A percentile compares a stretch with the other conserved stretches of the same genome.
Conservation (phyloP, 2,113 vertebrate species). For the Numida meleagris region DNA sequence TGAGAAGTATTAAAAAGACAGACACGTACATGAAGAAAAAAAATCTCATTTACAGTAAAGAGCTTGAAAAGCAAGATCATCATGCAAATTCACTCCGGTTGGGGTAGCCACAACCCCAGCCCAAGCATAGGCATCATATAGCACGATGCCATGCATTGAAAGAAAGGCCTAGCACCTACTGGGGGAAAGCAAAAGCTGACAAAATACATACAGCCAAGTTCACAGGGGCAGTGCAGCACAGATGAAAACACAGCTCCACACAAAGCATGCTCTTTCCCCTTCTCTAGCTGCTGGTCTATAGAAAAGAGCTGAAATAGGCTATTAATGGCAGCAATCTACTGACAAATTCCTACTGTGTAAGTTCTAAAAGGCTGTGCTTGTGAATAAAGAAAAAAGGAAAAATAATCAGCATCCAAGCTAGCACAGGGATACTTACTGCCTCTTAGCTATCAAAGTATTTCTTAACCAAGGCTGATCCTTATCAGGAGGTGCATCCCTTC, state of each 20-base stretch:
- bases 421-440: slow-evolving; percentile 46
- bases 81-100: background rate
- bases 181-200: slow-evolving; percentile 2
- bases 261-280: slow-evolving; percentile 44
- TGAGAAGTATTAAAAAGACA: background rate
- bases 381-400: background rate
- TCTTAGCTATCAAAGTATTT: slow-evolving; percentile 4
- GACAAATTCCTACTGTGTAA: slow-evolving; percentile 57
- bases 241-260: background rate
- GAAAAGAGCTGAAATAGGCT: slow-evolving; percentile 45
- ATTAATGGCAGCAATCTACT: slow-evolving; percentile 48
- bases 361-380: slow-evolving; percentile 24
- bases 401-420: background rate
- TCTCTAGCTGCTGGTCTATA: slow-evolving; percentile 26
- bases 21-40: background rate
- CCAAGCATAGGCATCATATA: background rate
- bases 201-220: background rate
- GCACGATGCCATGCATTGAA: background rate
- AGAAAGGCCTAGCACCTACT: background rate
- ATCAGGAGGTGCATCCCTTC: background rate
- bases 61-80: background rate
- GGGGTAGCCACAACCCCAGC: background rate
- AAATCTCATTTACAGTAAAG: background rate
- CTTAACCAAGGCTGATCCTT: slow-evolving; percentile 36
- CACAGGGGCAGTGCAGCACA: background rate